Conservation (phyloP, 2,888 invertebrate species). For the Hydroisotoma schaefferi region DNA sequence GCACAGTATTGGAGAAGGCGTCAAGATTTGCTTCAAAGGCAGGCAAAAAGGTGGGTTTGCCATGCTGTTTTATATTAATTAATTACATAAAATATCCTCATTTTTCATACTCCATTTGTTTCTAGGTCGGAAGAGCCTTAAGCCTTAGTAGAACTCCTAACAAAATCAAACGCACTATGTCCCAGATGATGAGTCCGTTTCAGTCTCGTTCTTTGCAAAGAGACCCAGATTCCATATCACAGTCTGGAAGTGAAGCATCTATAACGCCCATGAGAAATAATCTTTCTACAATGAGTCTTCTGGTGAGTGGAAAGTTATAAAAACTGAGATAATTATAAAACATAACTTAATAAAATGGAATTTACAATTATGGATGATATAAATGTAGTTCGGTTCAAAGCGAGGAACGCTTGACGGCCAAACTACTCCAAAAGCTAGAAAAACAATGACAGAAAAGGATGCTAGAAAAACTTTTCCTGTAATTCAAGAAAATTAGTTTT, state of each 20-base stretch:
- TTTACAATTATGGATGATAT: no score
- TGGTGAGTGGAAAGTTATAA: no score
- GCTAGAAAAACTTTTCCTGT: constrained; percentile 22
- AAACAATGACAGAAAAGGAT: constrained; percentile 19
- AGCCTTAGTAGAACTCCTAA: constrained; percentile 94
- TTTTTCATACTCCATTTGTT: constrained; percentile 6
- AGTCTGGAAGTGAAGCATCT: constrained; percentile 30
- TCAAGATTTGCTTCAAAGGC: constrained; percentile 49
- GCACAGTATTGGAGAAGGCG: constrained; percentile 41
- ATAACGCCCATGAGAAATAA: constrained; percentile 39
- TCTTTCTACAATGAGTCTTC: constrained; percentile 41
- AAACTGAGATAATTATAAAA: no score
- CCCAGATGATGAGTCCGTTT: constrained; percentile 88
- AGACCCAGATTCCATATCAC: constrained; percentile 39
- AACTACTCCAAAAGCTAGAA: constrained; percentile 30
- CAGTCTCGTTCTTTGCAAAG: constrained; percentile 25
- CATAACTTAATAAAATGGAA: no score
- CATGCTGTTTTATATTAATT: not conserved
- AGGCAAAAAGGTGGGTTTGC: constrained; percentile 45
- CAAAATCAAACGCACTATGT: constrained; percentile 87
- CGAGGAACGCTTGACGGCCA: constrained; percentile 17
- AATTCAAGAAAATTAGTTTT: constrained; percentile 27
- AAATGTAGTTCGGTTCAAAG: constrained; percentile 28
- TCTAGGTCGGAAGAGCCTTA: constrained; percentile 82
- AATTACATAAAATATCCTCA: not conserved